These are phyloP conservation scores for Heliconius eleuchia DNA, from an alignment of 1,140 invertebrate species.

Conservation along the genomic window DNA sequence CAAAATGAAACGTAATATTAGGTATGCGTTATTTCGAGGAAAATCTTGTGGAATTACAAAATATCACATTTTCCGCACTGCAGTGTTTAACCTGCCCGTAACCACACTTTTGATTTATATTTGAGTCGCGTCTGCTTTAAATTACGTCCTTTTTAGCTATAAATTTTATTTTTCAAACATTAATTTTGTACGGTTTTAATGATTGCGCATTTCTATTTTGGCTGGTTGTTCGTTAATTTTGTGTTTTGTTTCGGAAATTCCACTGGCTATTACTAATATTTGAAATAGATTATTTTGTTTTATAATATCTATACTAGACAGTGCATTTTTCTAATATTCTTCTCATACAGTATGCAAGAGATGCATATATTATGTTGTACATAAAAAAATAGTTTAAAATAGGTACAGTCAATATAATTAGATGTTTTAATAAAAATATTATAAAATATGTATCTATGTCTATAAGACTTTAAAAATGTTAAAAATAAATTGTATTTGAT, in stretches of 20 bases:
- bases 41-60: conserved; percentile 20
- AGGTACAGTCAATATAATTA: too few species aligned
- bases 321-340: not conserved
- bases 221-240: not conserved
- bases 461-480: too few species aligned
- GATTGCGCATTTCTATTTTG: conserved; percentile 1
- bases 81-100: conserved; percentile 17
- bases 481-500: too few species aligned
- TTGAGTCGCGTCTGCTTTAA: conserved; percentile 20
- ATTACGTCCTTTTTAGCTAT: conserved; percentile 22
- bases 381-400: too few species aligned
- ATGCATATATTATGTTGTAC: too few species aligned
- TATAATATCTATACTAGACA: not conserved
- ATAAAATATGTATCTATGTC: too few species aligned
- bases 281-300: not conserved
- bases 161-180: conserved; percentile 14
- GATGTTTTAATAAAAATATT: too few species aligned
- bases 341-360: too few species aligned
- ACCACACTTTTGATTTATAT: conserved; percentile 26
- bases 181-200: not conserved
- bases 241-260: not conserved
- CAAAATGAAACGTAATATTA: too few species aligned
- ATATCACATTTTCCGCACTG: conserved; percentile 13
- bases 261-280: not conserved
- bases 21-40: too few species aligned